phyloP scores from a whole-genome alignment of 2,113 vertebrate genomes.

The Bos indicus region DNA sequence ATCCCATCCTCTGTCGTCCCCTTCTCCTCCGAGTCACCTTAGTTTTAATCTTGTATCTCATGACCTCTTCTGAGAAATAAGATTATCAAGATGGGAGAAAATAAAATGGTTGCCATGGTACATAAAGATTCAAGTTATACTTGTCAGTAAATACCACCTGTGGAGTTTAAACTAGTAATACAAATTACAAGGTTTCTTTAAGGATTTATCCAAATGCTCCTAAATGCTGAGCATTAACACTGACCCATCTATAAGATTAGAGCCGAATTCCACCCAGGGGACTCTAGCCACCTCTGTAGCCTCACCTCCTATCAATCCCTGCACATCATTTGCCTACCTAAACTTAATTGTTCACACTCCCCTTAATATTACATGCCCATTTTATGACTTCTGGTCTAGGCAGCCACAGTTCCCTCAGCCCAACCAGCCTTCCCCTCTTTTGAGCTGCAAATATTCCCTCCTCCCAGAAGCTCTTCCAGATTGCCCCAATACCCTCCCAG shows the following conservation, averaged over 20 bases:
- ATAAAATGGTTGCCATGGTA: background rate
- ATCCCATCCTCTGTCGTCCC: background rate
- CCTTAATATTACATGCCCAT: background rate
- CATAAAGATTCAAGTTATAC: background rate
- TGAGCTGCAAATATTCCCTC: background rate
- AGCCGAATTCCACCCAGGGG: background rate
- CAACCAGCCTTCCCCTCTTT: background rate
- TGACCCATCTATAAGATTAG: background rate
- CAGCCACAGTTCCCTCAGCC: background rate
- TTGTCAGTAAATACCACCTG: conserved; percentile 16
- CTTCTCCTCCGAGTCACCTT: background rate
- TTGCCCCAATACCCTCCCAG: background rate
- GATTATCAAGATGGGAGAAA: background rate
- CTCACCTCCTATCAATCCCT: background rate
- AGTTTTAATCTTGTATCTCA: conserved; percentile 4
- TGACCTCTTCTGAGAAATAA: background rate
- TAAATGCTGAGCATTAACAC: background rate
- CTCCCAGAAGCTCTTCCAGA: background rate
- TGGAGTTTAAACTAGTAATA: conserved; percentile 20
- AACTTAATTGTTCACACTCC: background rate
- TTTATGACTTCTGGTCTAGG: background rate
- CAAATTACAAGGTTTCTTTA: conserved; percentile 13
- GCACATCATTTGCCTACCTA: background rate
- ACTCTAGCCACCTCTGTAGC: background rate
- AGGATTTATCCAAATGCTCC: background rate